phyloP scores from a whole-genome alignment of 2,888 invertebrate genomes.

The Hyposoter didymator region DNA sequence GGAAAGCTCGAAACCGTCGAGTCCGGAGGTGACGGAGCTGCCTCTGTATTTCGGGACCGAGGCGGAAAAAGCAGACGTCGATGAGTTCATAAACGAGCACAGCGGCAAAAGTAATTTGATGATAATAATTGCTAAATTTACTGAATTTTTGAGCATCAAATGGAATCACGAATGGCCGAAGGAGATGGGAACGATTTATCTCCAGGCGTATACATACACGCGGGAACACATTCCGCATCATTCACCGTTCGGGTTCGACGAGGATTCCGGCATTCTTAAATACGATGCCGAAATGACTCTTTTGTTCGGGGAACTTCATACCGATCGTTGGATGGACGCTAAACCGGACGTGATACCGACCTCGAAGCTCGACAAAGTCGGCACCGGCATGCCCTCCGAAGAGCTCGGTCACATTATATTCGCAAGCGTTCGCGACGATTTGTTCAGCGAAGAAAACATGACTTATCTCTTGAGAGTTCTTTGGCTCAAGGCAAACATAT shows the following conservation, averaged over 20 bases:
- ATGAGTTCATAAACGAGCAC: conserved; percentile 86
- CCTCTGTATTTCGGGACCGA: conserved; percentile 88
- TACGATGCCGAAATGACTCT: conserved; percentile 85
- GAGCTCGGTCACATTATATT: conserved; percentile 85
- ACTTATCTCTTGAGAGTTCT: conserved; percentile 85
- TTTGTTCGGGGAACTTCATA: conserved; percentile 85
- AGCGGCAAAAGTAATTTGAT: conserved; percentile 85
- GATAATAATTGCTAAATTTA: conserved; percentile 87
- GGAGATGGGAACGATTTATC: conserved; percentile 86
- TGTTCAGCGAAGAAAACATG: conserved; percentile 84
- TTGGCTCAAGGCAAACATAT: conserved; percentile 86
- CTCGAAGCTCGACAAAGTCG: conserved; percentile 77
- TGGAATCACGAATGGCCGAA: conserved; percentile 89
- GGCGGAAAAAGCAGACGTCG: conserved; percentile 88
- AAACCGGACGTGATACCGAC: conserved; percentile 77
- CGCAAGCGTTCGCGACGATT: conserved; percentile 83
- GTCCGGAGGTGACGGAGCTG: conserved; percentile 71
- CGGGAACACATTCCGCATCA: conserved; percentile 86
- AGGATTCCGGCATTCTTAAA: conserved; percentile 82
- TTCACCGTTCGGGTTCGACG: conserved; percentile 82
- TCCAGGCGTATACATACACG: conserved; percentile 87
- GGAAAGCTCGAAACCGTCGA: conserved; percentile 79
- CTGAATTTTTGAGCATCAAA: conserved; percentile 86
- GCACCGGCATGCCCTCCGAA: conserved; percentile 83
- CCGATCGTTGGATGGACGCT: conserved; percentile 81